A percentile compares a stretch with the other conserved stretches of the same genome.
Evolutionary conservation across 1,140 invertebrate genomes (phyloP).

Genomic region (Lamellibrachia luymesi): DNA sequence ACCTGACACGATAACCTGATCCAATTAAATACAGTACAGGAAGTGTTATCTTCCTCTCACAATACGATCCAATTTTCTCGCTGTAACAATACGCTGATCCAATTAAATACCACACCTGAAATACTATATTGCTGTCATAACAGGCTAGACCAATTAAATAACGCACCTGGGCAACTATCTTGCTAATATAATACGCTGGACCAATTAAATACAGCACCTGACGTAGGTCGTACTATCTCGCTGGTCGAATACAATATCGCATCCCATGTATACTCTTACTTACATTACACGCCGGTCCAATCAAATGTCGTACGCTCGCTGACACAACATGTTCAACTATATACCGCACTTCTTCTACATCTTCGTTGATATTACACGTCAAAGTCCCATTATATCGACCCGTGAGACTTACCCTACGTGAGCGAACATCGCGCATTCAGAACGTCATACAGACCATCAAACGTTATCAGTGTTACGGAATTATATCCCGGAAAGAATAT

Average conservation of each 20-base stretch:
- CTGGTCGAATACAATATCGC: background rate
- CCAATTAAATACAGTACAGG: background rate
- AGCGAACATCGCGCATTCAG: background rate
- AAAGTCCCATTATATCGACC: background rate
- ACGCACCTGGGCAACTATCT: background rate
- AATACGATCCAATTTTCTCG: background rate
- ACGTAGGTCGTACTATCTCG: background rate
- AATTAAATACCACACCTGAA: background rate
- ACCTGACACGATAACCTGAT: background rate
- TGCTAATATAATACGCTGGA: background rate
- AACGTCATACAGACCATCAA: background rate
- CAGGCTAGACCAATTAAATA: too few relatives aligned
- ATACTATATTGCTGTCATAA: background rate
- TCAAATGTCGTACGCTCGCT: background rate
- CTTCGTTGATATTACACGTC: background rate
- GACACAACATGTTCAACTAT: background rate
- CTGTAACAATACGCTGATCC: background rate
- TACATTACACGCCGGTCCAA: background rate
- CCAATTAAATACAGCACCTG: background rate
- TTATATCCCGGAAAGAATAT: background rate
- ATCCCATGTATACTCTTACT: background rate
- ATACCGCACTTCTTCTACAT: background rate
- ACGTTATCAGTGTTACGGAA: background rate
- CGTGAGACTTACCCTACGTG: background rate
- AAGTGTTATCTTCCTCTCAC: too few relatives aligned